These are phyloP conservation scores for Nothoprocta pentlandii DNA, from an alignment of 2,113 vertebrate genomes.

Conservation along the genomic window DNA sequence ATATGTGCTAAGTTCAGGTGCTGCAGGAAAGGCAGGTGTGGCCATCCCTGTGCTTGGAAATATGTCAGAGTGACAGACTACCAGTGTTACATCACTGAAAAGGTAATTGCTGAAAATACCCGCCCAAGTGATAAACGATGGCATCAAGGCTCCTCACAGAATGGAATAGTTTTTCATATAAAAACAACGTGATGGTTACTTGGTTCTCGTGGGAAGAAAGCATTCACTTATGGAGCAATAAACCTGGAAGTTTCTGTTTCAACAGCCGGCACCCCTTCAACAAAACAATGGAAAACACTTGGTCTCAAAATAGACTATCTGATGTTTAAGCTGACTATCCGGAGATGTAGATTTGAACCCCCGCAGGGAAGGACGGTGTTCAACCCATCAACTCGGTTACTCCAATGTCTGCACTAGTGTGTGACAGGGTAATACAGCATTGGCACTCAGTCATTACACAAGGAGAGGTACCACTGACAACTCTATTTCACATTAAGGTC, in stretches of 20 bases:
- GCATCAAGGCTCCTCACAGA: neutral
- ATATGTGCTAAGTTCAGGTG: neutral
- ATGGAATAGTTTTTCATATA: neutral
- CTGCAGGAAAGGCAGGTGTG: neutral
- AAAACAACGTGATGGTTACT: neutral
- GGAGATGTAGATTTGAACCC: neutral
- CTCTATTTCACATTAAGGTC: neutral
- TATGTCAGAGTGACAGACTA: neutral
- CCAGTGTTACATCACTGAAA: neutral
- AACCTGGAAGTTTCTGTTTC: constrained; percentile 29
- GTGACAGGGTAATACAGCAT: neutral
- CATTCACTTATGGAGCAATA: constrained; percentile 24
- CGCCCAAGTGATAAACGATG: neutral
- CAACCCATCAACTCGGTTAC: neutral
- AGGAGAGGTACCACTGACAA: neutral
- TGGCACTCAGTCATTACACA: neutral
- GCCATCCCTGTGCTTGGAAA: neutral
- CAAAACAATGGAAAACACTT: constrained; percentile 32
- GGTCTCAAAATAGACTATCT: neutral
- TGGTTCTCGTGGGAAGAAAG: constrained; percentile 2
- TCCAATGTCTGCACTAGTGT: fast-evolving
- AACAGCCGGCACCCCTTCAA: constrained; percentile 3
- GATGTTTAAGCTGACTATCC: neutral
- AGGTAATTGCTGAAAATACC: constrained; percentile 18
- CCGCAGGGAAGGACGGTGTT: neutral